A percentile compares a stretch with the other conserved stretches of the same genome.
Conservation (phyloP, 35 echinoderm and acorn worm species). For the Amphiura filiformis region DNA sequence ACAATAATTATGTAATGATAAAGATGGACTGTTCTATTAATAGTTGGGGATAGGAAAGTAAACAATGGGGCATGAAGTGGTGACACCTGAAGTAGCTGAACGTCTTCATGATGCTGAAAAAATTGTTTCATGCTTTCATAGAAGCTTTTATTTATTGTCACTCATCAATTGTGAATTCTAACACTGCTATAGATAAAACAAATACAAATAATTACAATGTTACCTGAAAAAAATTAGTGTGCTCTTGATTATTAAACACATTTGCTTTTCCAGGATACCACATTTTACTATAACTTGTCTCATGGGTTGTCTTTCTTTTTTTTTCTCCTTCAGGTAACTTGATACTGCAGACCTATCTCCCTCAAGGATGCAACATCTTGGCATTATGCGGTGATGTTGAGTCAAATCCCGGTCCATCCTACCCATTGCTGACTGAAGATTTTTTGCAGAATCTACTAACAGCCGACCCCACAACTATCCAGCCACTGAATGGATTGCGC, state of each 20-base stretch:
- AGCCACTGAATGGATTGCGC: background rate
- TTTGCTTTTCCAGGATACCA: background rate
- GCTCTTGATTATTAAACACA: background rate
- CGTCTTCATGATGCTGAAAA: too few species aligned
- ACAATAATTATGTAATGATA: background rate
- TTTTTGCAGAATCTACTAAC: background rate
- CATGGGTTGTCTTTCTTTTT: background rate
- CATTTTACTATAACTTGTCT: background rate
- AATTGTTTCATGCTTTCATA: too few species aligned
- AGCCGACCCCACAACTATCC: background rate
- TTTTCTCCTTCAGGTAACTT: background rate
- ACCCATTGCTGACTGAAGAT: background rate
- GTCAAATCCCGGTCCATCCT: background rate
- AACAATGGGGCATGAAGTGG: background rate
- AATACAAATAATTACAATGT: too few species aligned
- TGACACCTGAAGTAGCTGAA: background rate
- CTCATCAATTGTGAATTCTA: too few species aligned
- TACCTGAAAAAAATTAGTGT: background rate
- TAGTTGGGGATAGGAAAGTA: background rate
- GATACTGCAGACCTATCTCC: background rate
- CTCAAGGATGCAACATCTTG: background rate
- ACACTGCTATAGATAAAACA: too few species aligned
- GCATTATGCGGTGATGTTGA: background rate
- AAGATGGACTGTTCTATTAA: background rate
- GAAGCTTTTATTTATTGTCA: too few species aligned